These are phyloP conservation scores for Peucedramus taeniatus DNA, from an alignment of 2,113 vertebrate genomes.

Conservation along the genomic window DNA sequence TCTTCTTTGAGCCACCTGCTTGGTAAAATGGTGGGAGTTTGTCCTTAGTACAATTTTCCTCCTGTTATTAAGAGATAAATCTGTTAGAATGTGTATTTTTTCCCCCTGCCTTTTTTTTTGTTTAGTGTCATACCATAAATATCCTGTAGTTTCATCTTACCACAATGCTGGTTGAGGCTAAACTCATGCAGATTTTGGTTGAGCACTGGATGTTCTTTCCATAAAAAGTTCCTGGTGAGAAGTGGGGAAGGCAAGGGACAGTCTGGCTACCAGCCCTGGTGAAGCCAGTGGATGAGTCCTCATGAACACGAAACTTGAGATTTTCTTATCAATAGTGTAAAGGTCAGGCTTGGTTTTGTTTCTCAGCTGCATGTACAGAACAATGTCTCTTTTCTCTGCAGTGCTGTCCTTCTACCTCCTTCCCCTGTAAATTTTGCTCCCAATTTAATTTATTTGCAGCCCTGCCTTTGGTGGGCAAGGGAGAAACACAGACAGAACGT, in stretches of 20 bases:
- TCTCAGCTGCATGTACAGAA: neutral
- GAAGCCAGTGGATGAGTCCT: neutral
- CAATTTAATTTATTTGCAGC: neutral
- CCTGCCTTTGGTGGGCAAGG: neutral
- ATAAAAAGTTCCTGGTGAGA: neutral
- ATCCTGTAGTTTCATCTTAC: neutral
- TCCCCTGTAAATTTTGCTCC: neutral
- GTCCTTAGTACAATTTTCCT: neutral
- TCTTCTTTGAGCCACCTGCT: neutral
- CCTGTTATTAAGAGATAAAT: neutral
- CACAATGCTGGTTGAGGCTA: neutral
- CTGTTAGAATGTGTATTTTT: neutral
- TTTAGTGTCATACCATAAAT: neutral
- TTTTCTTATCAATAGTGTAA: neutral
- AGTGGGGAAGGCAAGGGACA: neutral
- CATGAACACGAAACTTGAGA: neutral
- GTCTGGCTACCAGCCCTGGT: neutral
- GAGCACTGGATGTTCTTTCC: neutral
- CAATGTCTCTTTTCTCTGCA: neutral
- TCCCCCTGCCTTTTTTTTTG: rapidly evolving
- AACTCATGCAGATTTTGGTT: neutral
- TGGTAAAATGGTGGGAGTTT: neutral
- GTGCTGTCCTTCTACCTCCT: neutral
- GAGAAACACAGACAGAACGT: neutral
- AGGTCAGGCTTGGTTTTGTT: neutral